phyloP scores from a whole-genome alignment of 2,797 vertebrate genomes.

The Sibirionetta formosa region DNA sequence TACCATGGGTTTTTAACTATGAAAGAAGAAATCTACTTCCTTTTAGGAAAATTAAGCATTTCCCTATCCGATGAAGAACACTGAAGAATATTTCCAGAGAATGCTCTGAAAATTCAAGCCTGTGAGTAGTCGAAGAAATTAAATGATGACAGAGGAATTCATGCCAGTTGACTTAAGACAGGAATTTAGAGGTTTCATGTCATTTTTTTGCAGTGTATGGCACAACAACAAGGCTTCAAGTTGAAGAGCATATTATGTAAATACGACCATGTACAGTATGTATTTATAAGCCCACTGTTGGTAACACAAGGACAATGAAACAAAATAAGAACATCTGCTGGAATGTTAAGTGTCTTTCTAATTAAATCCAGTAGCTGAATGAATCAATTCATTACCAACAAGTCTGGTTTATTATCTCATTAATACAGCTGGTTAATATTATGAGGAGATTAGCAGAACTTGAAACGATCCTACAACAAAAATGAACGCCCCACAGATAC shows the following conservation, averaged over 20 bases:
- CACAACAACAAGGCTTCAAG: neutral
- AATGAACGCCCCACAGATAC: slow-evolving; percentile 25
- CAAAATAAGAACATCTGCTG: slow-evolving; percentile 79
- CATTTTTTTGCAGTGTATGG: neutral
- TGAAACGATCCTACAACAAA: slow-evolving; percentile 49
- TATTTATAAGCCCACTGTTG: slow-evolving; percentile 57
- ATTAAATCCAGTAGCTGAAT: slow-evolving; percentile 80
- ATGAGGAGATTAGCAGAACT: slow-evolving; percentile 60
- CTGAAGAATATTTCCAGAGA: neutral
- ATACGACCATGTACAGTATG: neutral
- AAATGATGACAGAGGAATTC: neutral
- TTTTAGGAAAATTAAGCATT: neutral
- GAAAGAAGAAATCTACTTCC: neutral
- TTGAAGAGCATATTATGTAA: neutral
- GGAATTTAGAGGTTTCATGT: neutral
- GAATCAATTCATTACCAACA: slow-evolving; percentile 77
- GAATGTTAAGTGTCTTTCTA: slow-evolving; percentile 78
- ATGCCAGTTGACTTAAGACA: neutral
- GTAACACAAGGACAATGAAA: slow-evolving; percentile 71
- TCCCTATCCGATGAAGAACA: neutral
- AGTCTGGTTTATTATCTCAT: slow-evolving; percentile 76
- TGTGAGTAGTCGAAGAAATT: neutral
- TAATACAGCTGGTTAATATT: slow-evolving; percentile 78
- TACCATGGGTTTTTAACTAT: neutral
- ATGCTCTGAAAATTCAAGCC: neutral